Evolutionary conservation across 1,140 invertebrate species (phyloP), one percentile per base, ranked within the genome.

Genomic region (Penaeus vannamei): DNA sequence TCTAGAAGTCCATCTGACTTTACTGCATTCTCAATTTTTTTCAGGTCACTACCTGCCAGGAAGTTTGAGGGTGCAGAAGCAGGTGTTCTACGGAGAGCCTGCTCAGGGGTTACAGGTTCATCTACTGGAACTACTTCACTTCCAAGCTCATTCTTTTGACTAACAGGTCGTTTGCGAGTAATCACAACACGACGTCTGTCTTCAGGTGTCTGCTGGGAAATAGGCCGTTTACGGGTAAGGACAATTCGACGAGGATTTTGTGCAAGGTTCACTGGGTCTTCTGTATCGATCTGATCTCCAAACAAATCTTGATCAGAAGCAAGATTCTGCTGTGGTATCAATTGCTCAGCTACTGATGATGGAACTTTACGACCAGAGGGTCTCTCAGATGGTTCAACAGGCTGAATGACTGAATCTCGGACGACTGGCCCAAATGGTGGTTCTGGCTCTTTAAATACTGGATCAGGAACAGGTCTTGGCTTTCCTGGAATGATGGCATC

Each of bases 401-500:
- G 60, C 53, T 85, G 22, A 23, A 20, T 29, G 20, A 14, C 60
- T 53, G 36, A 53, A n/a, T 90, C 69, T 23, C 64, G 77, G 12
- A 91, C 72, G 19, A 91, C 69, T 17, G 91, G 91, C 23, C 91
- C 91, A 64, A 89, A 89, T 36, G 91, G 91, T 61, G 91, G 91
- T 19, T 79, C 84, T 26, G 91, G 91, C 22, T 91, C 91, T 46
- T 59, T 32, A 81, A 90, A 91, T 14, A 87, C 81, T 19, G 91
- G 89, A 60, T 91, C 91, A 60, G 91, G 91, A 2, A 91, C 89
- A 62, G 91, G 89, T 26, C 91, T 81, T 20, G 91, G 91, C 79
- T 86, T 91, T 17, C 91, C 91, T 23, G 91, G 91, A 20, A 91
- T 79, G n/a, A 91, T 91, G n/a, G 91, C 91, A 76, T 91, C 91